Base-by-base conservation (phyloP, 2,113 vertebrate species). In the Hippocampus mohnikei region DNA sequence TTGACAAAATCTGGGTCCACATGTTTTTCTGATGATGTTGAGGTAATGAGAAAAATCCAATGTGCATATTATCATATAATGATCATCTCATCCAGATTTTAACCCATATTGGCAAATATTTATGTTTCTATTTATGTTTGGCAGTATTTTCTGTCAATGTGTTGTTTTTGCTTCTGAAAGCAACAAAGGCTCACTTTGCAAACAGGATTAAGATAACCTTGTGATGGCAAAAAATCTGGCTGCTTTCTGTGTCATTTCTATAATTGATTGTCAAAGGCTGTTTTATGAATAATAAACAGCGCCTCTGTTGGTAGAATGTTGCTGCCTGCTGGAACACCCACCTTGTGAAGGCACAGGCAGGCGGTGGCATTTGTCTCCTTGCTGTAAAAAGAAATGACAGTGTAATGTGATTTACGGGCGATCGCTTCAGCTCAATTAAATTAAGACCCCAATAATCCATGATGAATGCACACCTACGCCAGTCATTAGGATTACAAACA, bases 391-490 rank as follows among this genome's bases (percentile, higher is more conserved):
- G 88, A 81, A 92, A 91, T 92, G 90, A 92, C 90, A 87, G 87
- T 73, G 81, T 92, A 91, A 92, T 91, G 82, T 91, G 89, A 93
- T 93, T 92, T 92, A 91, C 88, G 89, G 86, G 82, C 86, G 83
- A 93, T 92, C 82, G 81, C 89, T 88, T 87, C 81, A 63, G 84
- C 90, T 88, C 92, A 90, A 91, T 93, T 93, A 90, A 91, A 93
- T 93, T 89, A 93, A 88, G 83, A 75, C 76, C 83, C 88, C 92
- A 91, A 87, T 91, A 91, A 87, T 82, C 81, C 84, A 82, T 91
- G 91, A 92, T 93, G 87, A 93, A 92, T 92, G 90, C 84, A 89
- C 88, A 92, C 90, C 91, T 91, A 91, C 81, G 81, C 88, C 87
- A 89, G 84, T 93, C 91, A 90, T 93, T 91, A 91, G 86, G 85